Evolutionary conservation across 2,113 vertebrate genomes (phyloP), one percentile per base, ranked within the genome.

Genomic region (Sinosuthora webbiana): DNA sequence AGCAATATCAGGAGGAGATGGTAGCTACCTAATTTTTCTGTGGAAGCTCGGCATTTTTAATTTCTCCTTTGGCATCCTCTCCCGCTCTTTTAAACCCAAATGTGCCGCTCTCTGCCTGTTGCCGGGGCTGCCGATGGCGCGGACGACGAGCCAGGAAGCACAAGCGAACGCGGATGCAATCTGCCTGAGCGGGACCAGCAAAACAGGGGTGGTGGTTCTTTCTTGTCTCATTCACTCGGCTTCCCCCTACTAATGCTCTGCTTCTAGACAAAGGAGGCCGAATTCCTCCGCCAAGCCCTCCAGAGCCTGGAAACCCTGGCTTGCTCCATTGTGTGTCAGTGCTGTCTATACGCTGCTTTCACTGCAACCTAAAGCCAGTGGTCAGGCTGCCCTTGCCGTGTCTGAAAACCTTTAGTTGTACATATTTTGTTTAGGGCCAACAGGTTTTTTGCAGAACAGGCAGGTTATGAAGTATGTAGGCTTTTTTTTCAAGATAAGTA

Each of bases 301-400:
- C 67, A 93, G 71, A 95, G 70, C 88, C 80, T 95, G 68, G 88
- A 94, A 95, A 94, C 84, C 89, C 88, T 52, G 85, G 37, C 79
- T 75, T 39, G 60, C 78, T 91, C 84, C 67, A 52, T 78, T 83
- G 87, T 94, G 44, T 84, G 88, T 37, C 93, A 17, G 37, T 41
- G 65, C 59, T 89, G 6, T 90, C 78, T 82, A 7, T 52, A 7
- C 9, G 42, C 64, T 2, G 18, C 69, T 90, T 86, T 71, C 56
- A 49, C 74, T 69, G 68, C 88, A 87, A n/a, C 41, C 27, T 50
- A 57, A 88, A 80, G 50, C 33, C 65, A 39, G 57, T 79, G 74
- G 39, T 47, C 9, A 3, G 35, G 50, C 77, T 95, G 75, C 70
- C 35, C 73, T 87, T 69, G 15, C 73, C 30, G 4, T n/a, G 11